A percentile compares a stretch with the other conserved stretches of the same genome.
Conservation (phyloP, 1,140 invertebrate species). For the Diplogasteroides magnus region DNA sequence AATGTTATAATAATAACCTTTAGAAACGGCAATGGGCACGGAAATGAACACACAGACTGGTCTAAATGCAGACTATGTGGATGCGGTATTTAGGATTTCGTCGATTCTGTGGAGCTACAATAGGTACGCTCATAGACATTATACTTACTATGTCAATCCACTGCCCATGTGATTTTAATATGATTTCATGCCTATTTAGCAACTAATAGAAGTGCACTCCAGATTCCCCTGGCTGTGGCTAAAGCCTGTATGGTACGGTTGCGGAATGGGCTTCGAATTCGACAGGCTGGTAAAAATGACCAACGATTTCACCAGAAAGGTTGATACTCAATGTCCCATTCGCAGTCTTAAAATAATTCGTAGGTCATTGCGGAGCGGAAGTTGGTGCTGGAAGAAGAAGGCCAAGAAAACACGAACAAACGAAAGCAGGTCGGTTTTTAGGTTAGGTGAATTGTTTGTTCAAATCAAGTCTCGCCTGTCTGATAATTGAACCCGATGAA, state of each 20-base stretch:
- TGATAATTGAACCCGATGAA: no score
- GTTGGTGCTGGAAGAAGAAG: not conserved
- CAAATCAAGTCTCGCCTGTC: no score
- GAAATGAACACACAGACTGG: slow-evolving; percentile 68
- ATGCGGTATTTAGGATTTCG: slow-evolving; percentile 65
- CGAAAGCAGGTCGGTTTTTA: not conserved
- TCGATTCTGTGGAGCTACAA: slow-evolving; percentile 45
- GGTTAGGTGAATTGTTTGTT: no score
- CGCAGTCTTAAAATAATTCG: not conserved
- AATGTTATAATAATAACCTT: no score
- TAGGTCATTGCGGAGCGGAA: not conserved
- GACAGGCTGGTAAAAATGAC: slow-evolving; percentile 67
- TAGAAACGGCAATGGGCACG: slow-evolving; percentile 75
- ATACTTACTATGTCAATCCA: not conserved
- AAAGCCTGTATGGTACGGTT: slow-evolving; percentile 73
- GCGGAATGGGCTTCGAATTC: slow-evolving; percentile 69
- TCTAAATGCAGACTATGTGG: slow-evolving; percentile 69
- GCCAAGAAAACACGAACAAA: not conserved
- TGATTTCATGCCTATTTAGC: no score
- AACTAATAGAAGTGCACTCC: no score
- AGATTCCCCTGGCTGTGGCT: slow-evolving; percentile 75
- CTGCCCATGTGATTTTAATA: not conserved
- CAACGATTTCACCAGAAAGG: slow-evolving; percentile 34
- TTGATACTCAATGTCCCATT: slow-evolving; percentile 4
- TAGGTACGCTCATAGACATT: slow-evolving; percentile 16